Evolutionary conservation across 1,140 invertebrate genomes (phyloP), one percentile per base, ranked within the genome.

Genomic region (Rhagoletis zephyria): DNA sequence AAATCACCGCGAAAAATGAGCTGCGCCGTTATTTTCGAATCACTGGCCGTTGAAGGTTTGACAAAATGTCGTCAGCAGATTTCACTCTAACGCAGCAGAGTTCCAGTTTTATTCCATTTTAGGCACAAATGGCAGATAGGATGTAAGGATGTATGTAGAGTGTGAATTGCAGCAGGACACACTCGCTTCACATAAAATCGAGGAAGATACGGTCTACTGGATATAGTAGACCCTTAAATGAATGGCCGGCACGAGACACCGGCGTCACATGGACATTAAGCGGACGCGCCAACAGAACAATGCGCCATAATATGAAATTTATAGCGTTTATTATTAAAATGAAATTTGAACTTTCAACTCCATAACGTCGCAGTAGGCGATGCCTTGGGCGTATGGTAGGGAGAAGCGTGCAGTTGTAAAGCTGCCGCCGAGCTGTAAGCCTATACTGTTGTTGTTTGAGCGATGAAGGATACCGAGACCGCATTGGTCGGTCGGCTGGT

Each of bases 301-400:
- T 86, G 30, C n/a, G 30, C 85, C 40, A 86, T 86, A 63, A 63
- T 65, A 65, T 86, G 59, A 63, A 65, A 86, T 86, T 86, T 86
- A 86, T 86, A 59, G 85, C 85, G 63, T 86, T 86, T 86, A 65
- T 86, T 86, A 86, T 86, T 86, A 86, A 86, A 86, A 86, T 86
- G 85, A 86, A 86, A 86, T 86, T 86, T 86, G 63, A 86, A 65
- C 59, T 86, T 86, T 65, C 74, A 81, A 81, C 74, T 81, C 45
- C 48, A 81, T 81, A 81, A 81, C 48, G 74, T 16, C 56, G 42
- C 14, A 45, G 42, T 14, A 74, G 67, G 42, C 45, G 42, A 45
- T 40, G 10, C 30, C 30, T 30, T 30, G 30, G 30, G 42, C 45
- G 19, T 2, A 6, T 45, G n/a, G 48, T 56, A 81, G 74, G 74